Percentiles rank a stretch among this genome's conserved stretches.
These are phyloP conservation scores for Lomographa bimaculata DNA, from an alignment of 2,888 invertebrate species.

Conservation along the genomic window DNA sequence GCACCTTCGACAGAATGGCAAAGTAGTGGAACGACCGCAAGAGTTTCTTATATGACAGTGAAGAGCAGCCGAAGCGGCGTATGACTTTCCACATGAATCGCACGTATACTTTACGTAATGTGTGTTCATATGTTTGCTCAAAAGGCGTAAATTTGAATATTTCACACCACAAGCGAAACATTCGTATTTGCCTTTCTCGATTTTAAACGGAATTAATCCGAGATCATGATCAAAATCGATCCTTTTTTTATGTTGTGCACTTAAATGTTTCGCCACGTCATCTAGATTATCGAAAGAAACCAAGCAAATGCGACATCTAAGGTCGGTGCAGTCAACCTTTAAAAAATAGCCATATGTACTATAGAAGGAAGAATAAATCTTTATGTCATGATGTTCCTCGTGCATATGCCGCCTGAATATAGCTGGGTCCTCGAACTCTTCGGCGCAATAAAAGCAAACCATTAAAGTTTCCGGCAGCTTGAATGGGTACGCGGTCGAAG, in stretches of 20 bases:
- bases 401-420: conserved; percentile 45
- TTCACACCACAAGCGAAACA: conserved; percentile 47
- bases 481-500: conserved; percentile 56
- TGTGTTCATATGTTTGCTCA: conserved; percentile 50
- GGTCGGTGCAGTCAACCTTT: conserved; percentile 49
- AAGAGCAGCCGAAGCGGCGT: conserved; percentile 39
- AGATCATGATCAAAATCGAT: conserved; percentile 42
- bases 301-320: conserved; percentile 47
- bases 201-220: conserved; percentile 49
- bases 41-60: conserved; percentile 40
- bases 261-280: conserved; percentile 45
- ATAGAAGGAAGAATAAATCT: conserved; percentile 24
- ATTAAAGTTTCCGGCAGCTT: conserved; percentile 47
- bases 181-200: conserved; percentile 38
- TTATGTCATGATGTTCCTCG: conserved; percentile 41
- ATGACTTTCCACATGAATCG: conserved; percentile 52
- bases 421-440: conserved; percentile 42
- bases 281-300: conserved; percentile 35
- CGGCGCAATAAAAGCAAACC: conserved; percentile 53
- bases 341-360: conserved; percentile 6
- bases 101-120: conserved; percentile 52
- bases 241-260: conserved; percentile 35
- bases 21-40: conserved; percentile 35
- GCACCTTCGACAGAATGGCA: conserved; percentile 44
- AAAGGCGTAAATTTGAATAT: conserved; percentile 42